These are phyloP conservation scores for Rhamnusium bicolor DNA, from an alignment of 2,888 invertebrate genomes.

Conservation along the genomic window DNA sequence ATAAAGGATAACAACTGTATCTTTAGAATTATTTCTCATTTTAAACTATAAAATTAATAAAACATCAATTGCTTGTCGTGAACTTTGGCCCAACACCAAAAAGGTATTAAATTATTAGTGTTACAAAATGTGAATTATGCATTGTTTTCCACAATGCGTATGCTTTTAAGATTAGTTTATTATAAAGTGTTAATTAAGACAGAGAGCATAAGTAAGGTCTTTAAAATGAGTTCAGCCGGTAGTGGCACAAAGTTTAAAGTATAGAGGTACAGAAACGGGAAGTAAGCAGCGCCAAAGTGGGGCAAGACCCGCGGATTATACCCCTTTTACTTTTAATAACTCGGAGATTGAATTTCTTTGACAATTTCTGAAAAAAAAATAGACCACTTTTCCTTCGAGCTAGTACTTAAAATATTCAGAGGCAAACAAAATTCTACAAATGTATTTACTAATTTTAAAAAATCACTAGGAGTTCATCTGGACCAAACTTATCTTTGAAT, in stretches of 20 bases:
- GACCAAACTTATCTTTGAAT: too few species aligned
- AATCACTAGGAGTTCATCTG: too few species aligned
- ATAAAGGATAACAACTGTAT: too few species aligned
- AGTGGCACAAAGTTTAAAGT: constrained; percentile 24
- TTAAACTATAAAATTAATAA: not conserved
- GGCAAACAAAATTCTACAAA: too few species aligned
- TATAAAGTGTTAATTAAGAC: constrained; percentile 28
- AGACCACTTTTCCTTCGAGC: too few species aligned
- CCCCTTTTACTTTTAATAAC: not conserved
- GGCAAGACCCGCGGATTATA: not conserved
- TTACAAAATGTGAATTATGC: not conserved
- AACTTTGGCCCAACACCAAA: not conserved
- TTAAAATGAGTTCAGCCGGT: constrained; percentile 28
- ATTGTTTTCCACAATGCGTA: constrained; percentile 8
- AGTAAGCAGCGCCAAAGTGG: constrained; percentile 1
- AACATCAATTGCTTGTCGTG: not conserved
- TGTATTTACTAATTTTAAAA: too few species aligned
- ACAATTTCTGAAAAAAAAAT: too few species aligned
- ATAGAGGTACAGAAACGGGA: constrained; percentile 21
- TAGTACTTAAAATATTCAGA: too few species aligned
- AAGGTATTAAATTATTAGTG: constrained; percentile 17
- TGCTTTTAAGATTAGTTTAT: constrained; percentile 28
- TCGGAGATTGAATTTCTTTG: too few species aligned
- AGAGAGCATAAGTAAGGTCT: constrained; percentile 19
- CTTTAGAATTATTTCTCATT: too few species aligned